A percentile compares a stretch with the other conserved stretches of the same genome.
These are phyloP conservation scores for Agriopis aurantiaria DNA, from an alignment of 2,888 invertebrate genomes.

Conservation along the genomic window DNA sequence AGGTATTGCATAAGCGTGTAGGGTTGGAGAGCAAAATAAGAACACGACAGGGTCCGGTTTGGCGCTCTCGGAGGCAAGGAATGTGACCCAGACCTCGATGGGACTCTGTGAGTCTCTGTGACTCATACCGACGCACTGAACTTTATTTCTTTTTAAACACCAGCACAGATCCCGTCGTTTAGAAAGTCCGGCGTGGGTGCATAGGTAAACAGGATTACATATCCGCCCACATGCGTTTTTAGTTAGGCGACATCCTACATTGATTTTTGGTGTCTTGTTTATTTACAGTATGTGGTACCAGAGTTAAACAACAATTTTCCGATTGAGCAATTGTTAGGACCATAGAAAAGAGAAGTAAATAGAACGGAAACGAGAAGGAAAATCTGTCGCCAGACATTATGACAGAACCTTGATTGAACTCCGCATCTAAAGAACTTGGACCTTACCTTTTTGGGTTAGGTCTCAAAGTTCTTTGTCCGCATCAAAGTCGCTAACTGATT, in stretches of 20 bases:
- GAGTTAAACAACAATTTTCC: slow-evolving; percentile 5
- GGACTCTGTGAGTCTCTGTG: slow-evolving; percentile 62
- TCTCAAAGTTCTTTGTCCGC: too few relatives aligned
- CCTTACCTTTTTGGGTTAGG: too few relatives aligned
- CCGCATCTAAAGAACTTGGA: too few relatives aligned
- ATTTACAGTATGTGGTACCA: slow-evolving; percentile 17
- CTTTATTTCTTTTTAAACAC: slow-evolving; percentile 55
- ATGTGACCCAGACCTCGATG: slow-evolving; percentile 83
- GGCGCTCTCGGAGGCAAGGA: slow-evolving; percentile 67
- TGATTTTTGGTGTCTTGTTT: slow-evolving; percentile 42
- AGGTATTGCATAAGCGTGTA: slow-evolving; percentile 62
- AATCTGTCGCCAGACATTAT: too few relatives aligned
- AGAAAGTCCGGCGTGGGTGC: slow-evolving; percentile 80
- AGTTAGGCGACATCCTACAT: slow-evolving; percentile 55
- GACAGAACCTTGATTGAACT: too few relatives aligned
- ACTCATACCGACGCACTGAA: slow-evolving; percentile 68
- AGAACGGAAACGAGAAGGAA: too few relatives aligned
- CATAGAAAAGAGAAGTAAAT: too few relatives aligned
- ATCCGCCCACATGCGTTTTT: slow-evolving; percentile 62
- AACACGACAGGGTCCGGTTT: slow-evolving; percentile 66
- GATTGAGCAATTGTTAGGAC: not conserved
- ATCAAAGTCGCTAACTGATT: too few relatives aligned
- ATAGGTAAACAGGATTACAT: slow-evolving; percentile 73
- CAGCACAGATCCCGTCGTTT: slow-evolving; percentile 65
- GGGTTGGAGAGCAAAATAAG: slow-evolving; percentile 54